Evolutionary conservation across 1,140 invertebrate genomes (phyloP), one percentile per base, ranked within the genome.

Genomic region (Pogonomyrmex californicus): DNA sequence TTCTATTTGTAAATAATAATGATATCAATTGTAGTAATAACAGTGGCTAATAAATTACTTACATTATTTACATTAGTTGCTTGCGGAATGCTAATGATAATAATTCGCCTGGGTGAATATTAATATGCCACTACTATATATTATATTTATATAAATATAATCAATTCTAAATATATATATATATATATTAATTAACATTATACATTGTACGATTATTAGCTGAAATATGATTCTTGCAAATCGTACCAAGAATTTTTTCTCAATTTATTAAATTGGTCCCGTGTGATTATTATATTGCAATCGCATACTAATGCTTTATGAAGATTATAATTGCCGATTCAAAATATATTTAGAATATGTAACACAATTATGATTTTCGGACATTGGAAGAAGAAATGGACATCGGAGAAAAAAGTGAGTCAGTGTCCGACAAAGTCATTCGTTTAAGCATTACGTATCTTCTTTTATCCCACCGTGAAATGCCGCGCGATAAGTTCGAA

Each of bases 361-460:
- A 47, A n/a, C 23, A 23, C 23, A 23, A 23, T 23, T 23, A 23
- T 54, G 36, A 10, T 12, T 82, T 12, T 47, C 17, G 30, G 4
- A 66, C 9, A 33, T 54, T 33, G 23, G 23, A 23, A 23, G 23
- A 23, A 23, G 23, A 23, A 23, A 23, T 33, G 10, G 54, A 41
- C 51, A 23, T 23, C 10, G 41, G 17, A 51, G 4, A 17, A 54
- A 14, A 38, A 2, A 70, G 4, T 54, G 23, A 60, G 54, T 1
- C 41, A 12, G 4, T 83, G 12, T 23, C 6, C 33, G 41, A 83
- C 54, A 23, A 75, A 49, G 41, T 83, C 68, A 30, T 30, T 7
- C 41, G 6, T 7, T 83, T 62, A 83, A 49, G 75, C 58, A 73
- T 73, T 83, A 73, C 54, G 2, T 75, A n/a, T 17, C 51, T 10